Evolutionary conservation across 2,888 invertebrate genomes (phyloP).

Genomic region (Stomorhina lunata): DNA sequence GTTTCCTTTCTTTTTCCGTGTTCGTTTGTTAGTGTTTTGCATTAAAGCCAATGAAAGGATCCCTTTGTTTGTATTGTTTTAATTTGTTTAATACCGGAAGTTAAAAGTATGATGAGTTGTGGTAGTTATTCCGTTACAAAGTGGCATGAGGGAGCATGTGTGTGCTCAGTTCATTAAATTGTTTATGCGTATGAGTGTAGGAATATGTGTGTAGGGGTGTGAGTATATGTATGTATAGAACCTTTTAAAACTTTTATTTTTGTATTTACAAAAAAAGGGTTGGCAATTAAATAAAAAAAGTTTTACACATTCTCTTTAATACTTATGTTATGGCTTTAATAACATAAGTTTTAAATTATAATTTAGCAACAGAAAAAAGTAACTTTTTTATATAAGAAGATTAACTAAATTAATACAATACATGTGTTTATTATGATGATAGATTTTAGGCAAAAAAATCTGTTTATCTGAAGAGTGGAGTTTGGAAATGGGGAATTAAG

Average conservation of each 20-base stretch:
- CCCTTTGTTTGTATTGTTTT: constrained; percentile 20
- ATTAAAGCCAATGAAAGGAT: constrained; percentile 4
- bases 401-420: background rate
- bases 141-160: constrained; percentile 1
- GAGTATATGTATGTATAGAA: background rate
- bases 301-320: background rate
- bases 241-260: background rate
- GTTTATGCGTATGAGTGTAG: background rate
- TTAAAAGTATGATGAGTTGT: background rate
- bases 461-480: too few relatives aligned
- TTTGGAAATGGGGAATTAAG: too few relatives aligned
- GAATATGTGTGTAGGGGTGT: background rate
- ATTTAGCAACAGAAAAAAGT: background rate
- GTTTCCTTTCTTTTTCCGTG: background rate
- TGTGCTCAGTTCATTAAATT: constrained; percentile 14
- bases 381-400: background rate
- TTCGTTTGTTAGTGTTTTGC: background rate
- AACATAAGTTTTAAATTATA: background rate
- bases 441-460: too few relatives aligned
- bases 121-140: background rate
- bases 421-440: background rate
- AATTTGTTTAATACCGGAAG: constrained; percentile 43
- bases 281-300: background rate
- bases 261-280: background rate
- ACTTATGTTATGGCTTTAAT: background rate